Percentiles rank a stretch among this genome's conserved stretches.
Conservation (phyloP, 2,113 vertebrate species). For the Pycnonotus jocosus region DNA sequence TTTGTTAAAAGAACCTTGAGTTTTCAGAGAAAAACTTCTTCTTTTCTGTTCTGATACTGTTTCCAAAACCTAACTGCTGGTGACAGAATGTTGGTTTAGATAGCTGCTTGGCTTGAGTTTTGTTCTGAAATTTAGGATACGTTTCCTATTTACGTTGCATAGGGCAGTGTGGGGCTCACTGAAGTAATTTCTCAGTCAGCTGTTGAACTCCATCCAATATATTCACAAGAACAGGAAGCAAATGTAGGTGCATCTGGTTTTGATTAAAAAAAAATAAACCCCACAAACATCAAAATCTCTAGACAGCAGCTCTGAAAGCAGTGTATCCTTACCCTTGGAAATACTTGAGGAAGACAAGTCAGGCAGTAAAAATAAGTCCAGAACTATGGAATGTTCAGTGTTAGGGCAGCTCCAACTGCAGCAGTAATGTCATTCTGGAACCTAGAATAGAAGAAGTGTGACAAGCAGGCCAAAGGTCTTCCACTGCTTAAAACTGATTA, state of each 20-base stretch:
- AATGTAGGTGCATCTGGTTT: neutral
- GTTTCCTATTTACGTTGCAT: neutral
- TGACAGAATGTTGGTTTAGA: neutral
- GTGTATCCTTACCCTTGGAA: neutral
- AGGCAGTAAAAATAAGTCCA: neutral
- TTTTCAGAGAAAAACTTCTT: neutral
- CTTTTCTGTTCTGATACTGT: neutral
- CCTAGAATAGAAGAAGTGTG: neutral
- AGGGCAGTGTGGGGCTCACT: neutral
- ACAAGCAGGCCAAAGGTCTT: neutral
- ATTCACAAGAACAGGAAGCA: neutral
- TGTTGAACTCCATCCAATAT: neutral
- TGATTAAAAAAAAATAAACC: neutral
- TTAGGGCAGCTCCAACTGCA: neutral
- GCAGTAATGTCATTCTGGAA: neutral
- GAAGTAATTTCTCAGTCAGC: neutral
- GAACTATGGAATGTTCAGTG: neutral
- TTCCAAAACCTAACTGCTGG: neutral
- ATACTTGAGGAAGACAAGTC: neutral
- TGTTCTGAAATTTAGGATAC: neutral
- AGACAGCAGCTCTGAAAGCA: neutral
- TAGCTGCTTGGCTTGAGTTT: neutral
- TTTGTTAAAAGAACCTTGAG: neutral
- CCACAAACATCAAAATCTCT: neutral
- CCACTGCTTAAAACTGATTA: neutral